Base-by-base conservation (phyloP, 2,888 invertebrate species). In the Melieria picta region DNA sequence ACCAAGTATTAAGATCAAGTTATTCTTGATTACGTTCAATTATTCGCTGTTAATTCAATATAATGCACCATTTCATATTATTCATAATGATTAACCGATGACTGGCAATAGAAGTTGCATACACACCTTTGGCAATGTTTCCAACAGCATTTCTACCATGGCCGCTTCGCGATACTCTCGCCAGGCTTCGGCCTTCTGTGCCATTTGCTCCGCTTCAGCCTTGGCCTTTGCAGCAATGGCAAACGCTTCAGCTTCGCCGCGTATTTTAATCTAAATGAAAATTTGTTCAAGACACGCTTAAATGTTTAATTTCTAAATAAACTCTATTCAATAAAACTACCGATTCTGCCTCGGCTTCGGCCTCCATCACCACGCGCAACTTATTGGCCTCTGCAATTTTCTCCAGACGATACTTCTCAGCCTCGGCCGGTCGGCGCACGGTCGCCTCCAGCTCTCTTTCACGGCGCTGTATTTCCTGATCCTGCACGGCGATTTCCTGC, bases 171-270 rank as follows among this genome's bases (percentile, higher is more conserved):
- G 95, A 87, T 98, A 99, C 83, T 98, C 97, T 83, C 94, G 94
- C 93, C 94, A 98, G 13, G 99, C 98, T 80, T 97, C 97, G 0
- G 98, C 98, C 83, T 98, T 99, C 88, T 96, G 96, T 1, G 94
- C 91, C 96, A 98, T 97, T 88, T 98, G 98, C 86, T 96, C 97
- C 0, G 98, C 97, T 84, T 99, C 98, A 3, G 98, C 98, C 78
- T 92, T 94, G 0, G 98, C 98, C 87, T 96, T 97, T 0, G 96
- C 97, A 80, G 95, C 93, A 82, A 98, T 94, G 43, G 98, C 96
- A 86, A 91, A 97, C 0, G 98, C 98, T 87, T 93, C 97, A 76
- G 94, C 96, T 89, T 94, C 94, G 58, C 95, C 96, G 76, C 93
- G 93, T 74, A 97, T 91, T 83, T 91, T 89, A 46, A 94, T 87